Conservation (phyloP, 2,113 vertebrate species). For the Atractosteus spatula region DNA sequence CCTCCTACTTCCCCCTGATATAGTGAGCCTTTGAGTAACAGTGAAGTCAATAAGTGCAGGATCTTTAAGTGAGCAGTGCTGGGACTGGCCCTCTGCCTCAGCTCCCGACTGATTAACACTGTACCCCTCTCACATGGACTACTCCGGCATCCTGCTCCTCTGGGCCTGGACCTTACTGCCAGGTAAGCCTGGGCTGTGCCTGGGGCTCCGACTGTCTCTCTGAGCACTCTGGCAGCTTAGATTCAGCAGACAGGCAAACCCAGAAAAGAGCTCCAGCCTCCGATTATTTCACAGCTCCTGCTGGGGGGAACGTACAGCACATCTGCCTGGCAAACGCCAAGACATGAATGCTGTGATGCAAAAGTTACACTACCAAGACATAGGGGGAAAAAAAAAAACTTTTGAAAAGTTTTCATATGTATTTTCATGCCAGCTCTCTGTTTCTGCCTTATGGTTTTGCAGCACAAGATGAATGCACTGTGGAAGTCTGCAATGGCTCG, state of each 20-base stretch:
- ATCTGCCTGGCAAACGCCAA: not conserved
- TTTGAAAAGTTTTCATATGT: too few species aligned
- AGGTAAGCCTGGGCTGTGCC: constrained; percentile 65
- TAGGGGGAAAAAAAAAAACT: too few species aligned
- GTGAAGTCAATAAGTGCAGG: constrained; percentile 64
- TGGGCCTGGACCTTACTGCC: constrained; percentile 81
- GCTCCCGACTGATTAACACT: constrained; percentile 40
- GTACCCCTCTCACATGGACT: constrained; percentile 72
- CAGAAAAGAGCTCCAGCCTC: not conserved
- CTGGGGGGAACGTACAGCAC: not conserved
- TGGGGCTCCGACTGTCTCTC: too few species aligned
- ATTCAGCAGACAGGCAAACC: not conserved
- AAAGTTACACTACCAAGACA: too few species aligned
- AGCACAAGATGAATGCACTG: too few species aligned
- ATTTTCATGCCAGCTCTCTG: too few species aligned
- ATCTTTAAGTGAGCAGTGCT: constrained; percentile 54
- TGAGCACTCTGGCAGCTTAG: not conserved
- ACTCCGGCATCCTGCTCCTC: constrained; percentile 75
- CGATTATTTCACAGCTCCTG: not conserved
- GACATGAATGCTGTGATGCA: not conserved
- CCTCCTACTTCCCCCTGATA: constrained; percentile 81
- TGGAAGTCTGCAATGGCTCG: too few species aligned
- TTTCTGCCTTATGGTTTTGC: too few species aligned
- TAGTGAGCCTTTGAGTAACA: constrained; percentile 66
- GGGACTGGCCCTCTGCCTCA: constrained; percentile 60